phyloP scores from a whole-genome alignment of 2,888 invertebrate genomes.

The Eilema sororculum region DNA sequence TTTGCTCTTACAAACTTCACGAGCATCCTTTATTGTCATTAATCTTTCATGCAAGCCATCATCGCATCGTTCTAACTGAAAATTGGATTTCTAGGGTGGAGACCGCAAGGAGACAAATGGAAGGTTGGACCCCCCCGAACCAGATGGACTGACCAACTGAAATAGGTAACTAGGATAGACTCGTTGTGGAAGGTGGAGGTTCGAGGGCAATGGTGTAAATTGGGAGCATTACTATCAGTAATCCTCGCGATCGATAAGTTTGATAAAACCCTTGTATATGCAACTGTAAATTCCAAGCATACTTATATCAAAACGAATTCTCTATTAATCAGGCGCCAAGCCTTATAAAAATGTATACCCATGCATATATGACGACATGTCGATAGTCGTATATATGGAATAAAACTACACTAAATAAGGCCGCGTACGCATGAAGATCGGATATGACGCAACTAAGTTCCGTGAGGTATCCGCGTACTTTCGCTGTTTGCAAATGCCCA shows the following conservation, averaged over 20 bases:
- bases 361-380: constrained; percentile 45
- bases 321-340: constrained; percentile 36
- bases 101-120: too few relatives aligned
- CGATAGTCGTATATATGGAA: constrained; percentile 44
- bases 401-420: constrained; percentile 55
- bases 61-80: too few relatives aligned
- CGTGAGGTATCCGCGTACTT: constrained; percentile 62
- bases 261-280: constrained; percentile 8
- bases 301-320: constrained; percentile 23
- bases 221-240: too few relatives aligned
- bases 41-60: too few relatives aligned
- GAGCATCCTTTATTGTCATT: too few relatives aligned
- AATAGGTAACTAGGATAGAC: too few relatives aligned
- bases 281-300: constrained; percentile 32
- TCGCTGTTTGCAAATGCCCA: constrained; percentile 61
- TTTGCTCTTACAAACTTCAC: too few relatives aligned
- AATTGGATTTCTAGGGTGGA: too few relatives aligned
- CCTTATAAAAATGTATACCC: constrained; percentile 33
- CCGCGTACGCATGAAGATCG: constrained; percentile 53
- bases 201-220: too few relatives aligned
- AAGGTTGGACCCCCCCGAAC: too few relatives aligned
- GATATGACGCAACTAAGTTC: constrained; percentile 65
- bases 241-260: not conserved
- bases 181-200: too few relatives aligned
- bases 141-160: too few relatives aligned